These are phyloP conservation scores for Theocolax elegans DNA, from an alignment of 1,140 invertebrate genomes.

Conservation along the genomic window DNA sequence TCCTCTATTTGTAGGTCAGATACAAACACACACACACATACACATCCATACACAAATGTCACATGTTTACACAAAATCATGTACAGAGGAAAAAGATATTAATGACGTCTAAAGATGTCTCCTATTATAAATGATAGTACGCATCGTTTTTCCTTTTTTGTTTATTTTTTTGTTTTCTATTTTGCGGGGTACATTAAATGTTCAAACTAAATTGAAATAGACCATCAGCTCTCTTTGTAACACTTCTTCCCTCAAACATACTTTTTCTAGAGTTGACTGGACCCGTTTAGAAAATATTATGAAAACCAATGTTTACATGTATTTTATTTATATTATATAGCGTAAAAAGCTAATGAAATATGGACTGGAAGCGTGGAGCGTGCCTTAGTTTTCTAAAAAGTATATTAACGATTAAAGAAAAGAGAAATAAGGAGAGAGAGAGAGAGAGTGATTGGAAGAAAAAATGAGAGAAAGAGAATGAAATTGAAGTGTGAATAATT, in stretches of 20 bases:
- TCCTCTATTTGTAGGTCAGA: slow-evolving; percentile 56
- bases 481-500: not conserved
- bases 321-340: slow-evolving; percentile 61
- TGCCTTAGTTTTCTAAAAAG: slow-evolving; percentile 59
- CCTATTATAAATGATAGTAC: slow-evolving; percentile 57
- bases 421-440: slow-evolving; percentile 34
- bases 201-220: slow-evolving; percentile 24
- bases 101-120: slow-evolving; percentile 58
- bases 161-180: slow-evolving; percentile 16
- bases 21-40: slow-evolving; percentile 51
- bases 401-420: slow-evolving; percentile 18
- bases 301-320: slow-evolving; percentile 39
- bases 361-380: slow-evolving; percentile 59
- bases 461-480: slow-evolving; percentile 6
- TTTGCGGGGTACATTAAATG: slow-evolving; percentile 27
- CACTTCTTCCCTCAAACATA: not conserved
- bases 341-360: slow-evolving; percentile 55
- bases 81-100: slow-evolving; percentile 65
- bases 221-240: slow-evolving; percentile 24
- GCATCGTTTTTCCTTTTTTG: slow-evolving; percentile 34
- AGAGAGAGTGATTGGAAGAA: not conserved
- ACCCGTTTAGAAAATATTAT: slow-evolving; percentile 24
- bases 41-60: no score
- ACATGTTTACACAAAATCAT: slow-evolving; percentile 65
- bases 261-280: slow-evolving; percentile 16